Conservation (phyloP, 2,888 invertebrate species). For the Apocheima hispidaria region DNA sequence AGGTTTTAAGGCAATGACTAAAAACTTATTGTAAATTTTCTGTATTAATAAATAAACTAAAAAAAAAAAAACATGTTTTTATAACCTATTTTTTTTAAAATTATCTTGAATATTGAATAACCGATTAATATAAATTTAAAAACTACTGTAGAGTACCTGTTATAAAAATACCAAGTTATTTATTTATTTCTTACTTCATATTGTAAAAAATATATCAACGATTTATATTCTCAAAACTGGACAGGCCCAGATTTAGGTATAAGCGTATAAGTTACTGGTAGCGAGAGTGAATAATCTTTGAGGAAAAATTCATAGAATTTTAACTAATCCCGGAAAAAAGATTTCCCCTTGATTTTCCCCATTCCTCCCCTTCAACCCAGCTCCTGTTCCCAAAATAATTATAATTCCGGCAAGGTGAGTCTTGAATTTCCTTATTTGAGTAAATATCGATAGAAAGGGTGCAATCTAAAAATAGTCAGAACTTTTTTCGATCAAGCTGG, state of each 20-base stretch:
- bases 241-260: conserved; percentile 3
- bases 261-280: no score
- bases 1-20: no score
- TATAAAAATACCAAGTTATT: no score
- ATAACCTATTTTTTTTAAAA: no score
- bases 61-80: no score
- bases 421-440: conserved; percentile 9
- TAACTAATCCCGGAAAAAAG: conserved; percentile 16
- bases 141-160: no score
- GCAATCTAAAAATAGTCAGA: neutral
- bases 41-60: no score
- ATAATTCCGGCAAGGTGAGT: conserved; percentile 8
- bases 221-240: neutral
- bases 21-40: no score
- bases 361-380: neutral
- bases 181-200: neutral
- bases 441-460: conserved; percentile 9
- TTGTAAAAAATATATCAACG: conserved; percentile 1
- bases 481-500: neutral
- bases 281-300: conserved; percentile 9
- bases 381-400: conserved; percentile 5
- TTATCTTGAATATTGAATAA: no score
- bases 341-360: conserved; percentile 10
- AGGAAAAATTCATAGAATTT: conserved; percentile 17
- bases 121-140: no score